Percentiles rank a stretch among this genome's conserved stretches.
Conservation (phyloP, 2,797 vertebrate species). For the Intellagama lesueurii region DNA sequence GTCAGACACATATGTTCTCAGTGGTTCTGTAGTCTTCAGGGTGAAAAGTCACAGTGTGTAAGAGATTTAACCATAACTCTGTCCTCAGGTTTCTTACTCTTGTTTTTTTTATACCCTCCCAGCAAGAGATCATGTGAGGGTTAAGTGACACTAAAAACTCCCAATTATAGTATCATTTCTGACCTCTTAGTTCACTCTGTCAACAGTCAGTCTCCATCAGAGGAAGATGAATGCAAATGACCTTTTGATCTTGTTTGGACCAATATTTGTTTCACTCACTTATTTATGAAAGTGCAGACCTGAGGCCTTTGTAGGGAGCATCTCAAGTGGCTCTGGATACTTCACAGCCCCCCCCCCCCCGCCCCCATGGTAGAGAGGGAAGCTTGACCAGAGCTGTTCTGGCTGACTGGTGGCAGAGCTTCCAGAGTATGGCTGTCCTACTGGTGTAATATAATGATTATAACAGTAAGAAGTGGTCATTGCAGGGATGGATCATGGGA, state of each 20-base stretch:
- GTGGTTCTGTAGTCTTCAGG: background rate
- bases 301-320: background rate
- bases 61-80: background rate
- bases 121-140: slow-evolving; percentile 22
- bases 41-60: background rate
- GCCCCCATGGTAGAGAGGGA: background rate
- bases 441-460: background rate
- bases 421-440: background rate
- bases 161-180: background rate
- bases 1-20: background rate
- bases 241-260: background rate
- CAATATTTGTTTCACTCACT: background rate
- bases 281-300: background rate
- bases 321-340: too few relatives aligned
- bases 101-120: background rate
- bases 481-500: background rate
- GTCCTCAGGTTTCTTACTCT: slow-evolving; percentile 13
- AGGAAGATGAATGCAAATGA: slow-evolving; percentile 8
- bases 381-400: background rate
- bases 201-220: background rate
- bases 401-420: background rate
- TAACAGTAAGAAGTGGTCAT: background rate
- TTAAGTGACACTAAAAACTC: background rate
- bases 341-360: too few relatives aligned
- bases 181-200: slow-evolving; percentile 26